Base-by-base conservation (phyloP, 2,113 vertebrate species). In the Cheilinus undulatus region DNA sequence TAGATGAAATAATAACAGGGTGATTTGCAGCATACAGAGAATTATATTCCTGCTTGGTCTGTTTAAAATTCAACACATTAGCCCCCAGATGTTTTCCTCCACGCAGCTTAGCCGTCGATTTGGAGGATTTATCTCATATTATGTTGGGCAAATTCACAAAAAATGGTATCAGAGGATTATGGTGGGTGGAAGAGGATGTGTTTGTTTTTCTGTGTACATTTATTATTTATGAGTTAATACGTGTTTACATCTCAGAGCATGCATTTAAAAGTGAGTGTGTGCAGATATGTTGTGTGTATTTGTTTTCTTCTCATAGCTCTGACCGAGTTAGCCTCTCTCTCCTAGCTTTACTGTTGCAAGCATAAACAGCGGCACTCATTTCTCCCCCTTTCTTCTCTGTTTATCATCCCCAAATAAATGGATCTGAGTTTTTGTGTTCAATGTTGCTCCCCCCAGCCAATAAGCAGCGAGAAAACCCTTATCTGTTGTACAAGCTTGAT, bases 91-190 rank as follows among this genome's bases (percentile, higher is more conserved):
- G 70, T 69, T 80, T 86, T 76, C 50, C 65, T 73, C 59, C 46
- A 66, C 64, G 59, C 53, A 65, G 76, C 70, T 76, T 79, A 63
- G 73, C 15, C 32, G 52, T 53, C 15, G 27, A 82, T 88, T 86
- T 75, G 38, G 61, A 64, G 66, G 83, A 73, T 87, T 73, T 54
- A 69, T 83, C 53, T 82, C 13, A 7, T 51, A 66, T 76, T 82
- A 53, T 66, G 82, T 73, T 70, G 24, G 42, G 62, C 80, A 45
- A 68, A 86, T 74, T 80, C 64, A 81, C 46, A 58, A 64, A 82
- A 51, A 74, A 80, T 57, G 57, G 68, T 43, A 76, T 80, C 52
- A 38, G 60, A 80, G 78, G 68, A 83, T 87, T 87, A 84, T 36
- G 14, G 49, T 74, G 82, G 63, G 36, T 70, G 45, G 52, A 64